Evolutionary conservation across 2,888 invertebrate genomes (phyloP), one percentile per base, ranked within the genome.

Genomic region (Coleophora deauratella): DNA sequence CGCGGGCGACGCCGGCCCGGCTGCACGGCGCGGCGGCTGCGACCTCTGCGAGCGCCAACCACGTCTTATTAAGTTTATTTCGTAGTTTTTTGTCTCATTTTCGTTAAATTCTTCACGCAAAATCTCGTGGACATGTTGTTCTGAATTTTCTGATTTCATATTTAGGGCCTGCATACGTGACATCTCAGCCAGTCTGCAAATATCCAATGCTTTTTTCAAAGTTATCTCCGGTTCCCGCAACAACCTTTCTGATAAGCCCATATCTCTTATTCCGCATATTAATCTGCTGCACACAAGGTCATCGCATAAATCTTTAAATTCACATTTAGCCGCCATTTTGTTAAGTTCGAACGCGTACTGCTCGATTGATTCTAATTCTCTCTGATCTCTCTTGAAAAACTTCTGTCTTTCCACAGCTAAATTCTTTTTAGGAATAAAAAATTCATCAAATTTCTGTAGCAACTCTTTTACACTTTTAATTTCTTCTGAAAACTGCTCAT

Each of bases 211-310:
- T 38, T 52, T 51, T 27, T 35, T 2, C 12, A 50, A 38, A 0
- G 46, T 46, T 14, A 53, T 39, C 7, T 51, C 46, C 1, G 46
- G 27, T 42, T 51, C 53, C 9, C 51, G 14, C 12, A 51, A 31
- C 15, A 54, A 21, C 27, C 54, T 13, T 40, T 51, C 54, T 15
- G 49, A 35, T 10, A 57, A 12, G 0, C 28, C 32, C 2, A 10
- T 40, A 9, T 51, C 47, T 27, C 12, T 36, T 4, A 57, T 33
- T 1, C 55, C 53, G 42, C 55, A 55, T 27, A 55, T 51, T 28
- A 57, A 38, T 10, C 48, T 37, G 34, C 51, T 51, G 21, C 44
- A 35, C 2, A 53, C 38, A n/a, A 54, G 35, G 13, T 52, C 51
- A 30, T 46, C 42, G 1, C 38, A 38, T 8, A 57, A 40, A 2